Evolutionary conservation across 2,113 vertebrate species (phyloP).

Genomic region (Amphilophus citrinellus): DNA sequence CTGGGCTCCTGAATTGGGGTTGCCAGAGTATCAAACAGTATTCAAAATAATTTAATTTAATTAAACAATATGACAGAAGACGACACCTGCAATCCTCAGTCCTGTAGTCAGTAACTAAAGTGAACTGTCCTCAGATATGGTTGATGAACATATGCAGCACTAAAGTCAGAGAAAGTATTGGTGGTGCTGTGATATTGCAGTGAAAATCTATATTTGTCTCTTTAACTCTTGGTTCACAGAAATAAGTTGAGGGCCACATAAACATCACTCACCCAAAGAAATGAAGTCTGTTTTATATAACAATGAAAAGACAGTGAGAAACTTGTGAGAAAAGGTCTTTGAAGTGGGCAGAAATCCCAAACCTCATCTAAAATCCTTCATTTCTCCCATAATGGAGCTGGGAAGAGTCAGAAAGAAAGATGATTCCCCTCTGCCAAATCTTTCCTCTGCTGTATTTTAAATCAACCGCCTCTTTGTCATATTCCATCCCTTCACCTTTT

Average conservation of each 20-base stretch:
- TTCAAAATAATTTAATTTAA: too few relatives aligned
- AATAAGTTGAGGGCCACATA: slow-evolving; percentile 12
- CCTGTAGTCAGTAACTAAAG: background rate
- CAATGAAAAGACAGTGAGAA: slow-evolving; percentile 27
- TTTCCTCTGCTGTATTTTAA: slow-evolving; percentile 46
- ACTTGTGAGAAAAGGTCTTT: slow-evolving; percentile 56
- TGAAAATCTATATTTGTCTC: slow-evolving; percentile 26
- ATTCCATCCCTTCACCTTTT: slow-evolving; percentile 9
- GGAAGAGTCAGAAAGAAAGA: slow-evolving; percentile 12
- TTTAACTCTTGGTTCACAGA: slow-evolving; percentile 19
- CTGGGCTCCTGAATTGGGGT: background rate
- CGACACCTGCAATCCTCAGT: too few relatives aligned
- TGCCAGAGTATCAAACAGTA: background rate
- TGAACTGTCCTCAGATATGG: background rate
- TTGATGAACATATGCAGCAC: background rate
- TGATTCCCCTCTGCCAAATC: slow-evolving; percentile 40
- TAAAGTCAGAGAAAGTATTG: background rate
- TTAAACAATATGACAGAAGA: too few relatives aligned
- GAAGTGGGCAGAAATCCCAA: slow-evolving; percentile 65
- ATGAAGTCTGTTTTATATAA: slow-evolving; percentile 49
- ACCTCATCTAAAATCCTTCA: slow-evolving; percentile 54
- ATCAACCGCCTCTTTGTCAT: slow-evolving; percentile 46
- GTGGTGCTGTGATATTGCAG: background rate
- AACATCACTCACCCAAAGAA: slow-evolving; percentile 19
- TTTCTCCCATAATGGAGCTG: slow-evolving; percentile 32